Base-by-base conservation (phyloP, 2,888 invertebrate species). In the Ichneumoninae sp. region DNA sequence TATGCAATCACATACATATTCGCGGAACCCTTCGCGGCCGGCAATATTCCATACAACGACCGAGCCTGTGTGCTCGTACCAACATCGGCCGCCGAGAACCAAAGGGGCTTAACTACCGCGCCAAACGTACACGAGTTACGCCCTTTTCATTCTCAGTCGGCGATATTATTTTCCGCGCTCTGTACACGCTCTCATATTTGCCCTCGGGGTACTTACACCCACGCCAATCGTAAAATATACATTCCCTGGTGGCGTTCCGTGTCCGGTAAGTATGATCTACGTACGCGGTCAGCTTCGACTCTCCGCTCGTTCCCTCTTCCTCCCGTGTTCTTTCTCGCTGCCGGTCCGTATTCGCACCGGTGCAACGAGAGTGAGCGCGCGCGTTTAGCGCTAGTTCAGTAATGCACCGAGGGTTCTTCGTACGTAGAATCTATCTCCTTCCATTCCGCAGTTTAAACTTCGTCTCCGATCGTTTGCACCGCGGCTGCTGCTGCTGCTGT, bases 221-320 rank as follows among this genome's bases (percentile, higher is more conserved):
- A 87, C 87, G 78, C 52, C 86, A 84, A 87, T 86, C 83, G 85
- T 87, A 87, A 87, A 87, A 85, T 87, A 86, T 77, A 84, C 80
- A 84, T 84, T 78, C 78, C 71, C 76, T 79, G 80, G 80, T 83
- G 80, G 80, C 86, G 82, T 86, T 87, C 83, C 82, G 83, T 79
- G 84, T 83, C 80, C 80, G 81, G 82, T 83, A 86, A 87, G 86
- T 87, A 87, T 87, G 85, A 87, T 87, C 85, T 87, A 87, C 87
- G 85, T 81, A 87, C 78, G 77, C 80, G 52, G 78, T 81, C 81
- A 78, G 78, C 86, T 75, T 69, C 71, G 62, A 52, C 75, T 26
- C 65, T 75, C 54, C 77, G 60, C 52, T 7, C 40, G 40, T 10
- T 72, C 74, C 74, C 72, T 66, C 52, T 19, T 62, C 50, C 68